Base-by-base conservation (phyloP, 1,140 invertebrate genomes). In the Halictus rubicundus region DNA sequence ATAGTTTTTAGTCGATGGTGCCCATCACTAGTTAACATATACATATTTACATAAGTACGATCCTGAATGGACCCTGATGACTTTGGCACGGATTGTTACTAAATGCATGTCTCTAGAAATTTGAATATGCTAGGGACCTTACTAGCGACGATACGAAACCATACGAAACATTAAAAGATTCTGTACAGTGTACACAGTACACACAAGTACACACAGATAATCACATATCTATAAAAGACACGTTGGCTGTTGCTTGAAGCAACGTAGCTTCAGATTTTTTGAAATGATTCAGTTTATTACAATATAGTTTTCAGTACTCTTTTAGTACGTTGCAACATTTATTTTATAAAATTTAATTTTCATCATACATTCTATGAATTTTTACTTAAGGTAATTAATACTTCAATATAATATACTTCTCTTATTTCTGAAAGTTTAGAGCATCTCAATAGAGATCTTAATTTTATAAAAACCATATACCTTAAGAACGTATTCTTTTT, bases 271-370 rank as follows among this genome's bases (percentile, higher is more conserved):
- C 59, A 64, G 25, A 77, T 63, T 69, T 68, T 80, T 76, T 64
- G 25, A 81, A 81, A 81, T 81, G 66, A 57, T 69, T 69, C 39
- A 57, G 79, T 77, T 77, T 23, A 63, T 63, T 69, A 59, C 19
- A 32, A 42, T 80, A 76, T 81, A 81, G 25, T 70, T 77, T 77
- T 68, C 46, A 37, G n/a, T 66, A 57, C 23, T 14, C 23, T 64
- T 65, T 1, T 27, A 52, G 49, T 27, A 68, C 9, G 3, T 59
- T 52, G 4, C 2, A 25, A 49, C 1, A 14, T 32, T 66, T 79
- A 49, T 74, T 66, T 66, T 37, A 0, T 49, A 0, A 65, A 23
- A 8, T 59, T 64, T 37, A 32, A 8, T 57, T 42, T 46, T 25
- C 32, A 37, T 32, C 1, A 4, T 21, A 25, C 2, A 1, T 57